Evolutionary conservation across 1,140 invertebrate species (phyloP), one percentile per base, ranked within the genome.

Genomic region (Zaprionus capensis): DNA sequence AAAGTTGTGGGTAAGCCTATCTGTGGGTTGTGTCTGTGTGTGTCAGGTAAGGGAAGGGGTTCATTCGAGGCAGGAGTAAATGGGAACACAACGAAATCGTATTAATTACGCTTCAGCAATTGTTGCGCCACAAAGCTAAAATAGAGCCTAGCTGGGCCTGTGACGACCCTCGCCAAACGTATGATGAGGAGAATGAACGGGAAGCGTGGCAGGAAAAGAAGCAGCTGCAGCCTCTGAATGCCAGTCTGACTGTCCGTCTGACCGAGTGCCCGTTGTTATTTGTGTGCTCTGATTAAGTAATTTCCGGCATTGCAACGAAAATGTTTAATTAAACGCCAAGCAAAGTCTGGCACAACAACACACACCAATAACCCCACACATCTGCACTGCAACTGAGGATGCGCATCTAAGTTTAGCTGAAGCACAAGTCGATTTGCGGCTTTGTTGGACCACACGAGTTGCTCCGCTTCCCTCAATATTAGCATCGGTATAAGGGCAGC

Each of bases 91-190:
- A 71, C 78, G 85, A 88, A 90, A 88, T 88, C 84, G 84, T 76
- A 88, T 88, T 88, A 88, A 85, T 88, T 85, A 88, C 84, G 85
- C 84, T 90, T 78, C 84, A 85, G 59, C 84, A 88, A 90, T 90
- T 90, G 84, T 90, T 88, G 84, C 72, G 85, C 84, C 85, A 90
- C 85, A 90, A 90, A 81, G 81, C 85, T 90, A 84, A 90, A 88
- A 88, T 78, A 78, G 78, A 78, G 84, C 70, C 81, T 84, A 90
- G 80, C 70, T 80, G 57, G 70, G 76, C 67, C 71, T 62, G 64
- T 68, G 57, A 59, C 69, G 51, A 53, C 34, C 20, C 69, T 55
- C 2, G 14, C 11, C 20, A n/a, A 24, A 44, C 2, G 26, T 20
- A 11, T 12, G 11, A 14, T 6, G n/a, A 9, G 22, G 22, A 5